Percentiles rank a stretch among this genome's conserved stretches.
Evolutionary conservation across 1,140 invertebrate genomes (phyloP).

Genomic region (Brachionus rotundiformis): DNA sequence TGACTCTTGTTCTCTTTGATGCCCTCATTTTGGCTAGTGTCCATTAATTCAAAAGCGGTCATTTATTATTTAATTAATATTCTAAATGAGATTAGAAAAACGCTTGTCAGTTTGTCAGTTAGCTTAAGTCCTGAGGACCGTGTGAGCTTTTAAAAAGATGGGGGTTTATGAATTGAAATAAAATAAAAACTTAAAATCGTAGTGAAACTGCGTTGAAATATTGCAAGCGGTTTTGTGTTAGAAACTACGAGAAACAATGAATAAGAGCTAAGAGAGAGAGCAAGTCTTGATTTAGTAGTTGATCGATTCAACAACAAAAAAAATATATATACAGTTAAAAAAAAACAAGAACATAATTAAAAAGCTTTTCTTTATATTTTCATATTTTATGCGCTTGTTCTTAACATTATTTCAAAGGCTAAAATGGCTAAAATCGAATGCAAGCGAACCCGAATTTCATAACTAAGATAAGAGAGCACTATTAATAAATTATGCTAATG

Average conservation of each 20-base stretch:
- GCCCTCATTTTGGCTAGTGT: neutral
- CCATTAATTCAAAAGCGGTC: conserved; percentile 26
- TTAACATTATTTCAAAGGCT: neutral
- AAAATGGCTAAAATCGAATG: conserved; percentile 14
- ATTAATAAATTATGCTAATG: neutral
- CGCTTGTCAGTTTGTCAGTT: neutral
- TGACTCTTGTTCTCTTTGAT: neutral
- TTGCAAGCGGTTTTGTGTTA: neutral
- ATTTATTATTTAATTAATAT: neutral
- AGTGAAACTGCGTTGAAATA: conserved; percentile 7
- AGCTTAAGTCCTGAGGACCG: neutral
- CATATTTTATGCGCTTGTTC: neutral
- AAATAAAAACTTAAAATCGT: neutral
- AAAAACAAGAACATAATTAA: neutral
- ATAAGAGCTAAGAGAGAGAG: neutral
- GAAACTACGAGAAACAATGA: neutral
- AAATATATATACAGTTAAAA: too few relatives aligned
- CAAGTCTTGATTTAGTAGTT: neutral
- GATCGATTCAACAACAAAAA: neutral
- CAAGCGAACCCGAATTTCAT: neutral
- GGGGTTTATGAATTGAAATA: neutral
- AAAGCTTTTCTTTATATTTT: neutral
- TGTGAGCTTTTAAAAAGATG: conserved; percentile 6
- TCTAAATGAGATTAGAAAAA: neutral
- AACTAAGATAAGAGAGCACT: neutral